Percentiles rank a stretch among this genome's conserved stretches.
phyloP scores from a whole-genome alignment of 2,113 vertebrate species.

The zebrafish (Danio rerio) region DNA sequence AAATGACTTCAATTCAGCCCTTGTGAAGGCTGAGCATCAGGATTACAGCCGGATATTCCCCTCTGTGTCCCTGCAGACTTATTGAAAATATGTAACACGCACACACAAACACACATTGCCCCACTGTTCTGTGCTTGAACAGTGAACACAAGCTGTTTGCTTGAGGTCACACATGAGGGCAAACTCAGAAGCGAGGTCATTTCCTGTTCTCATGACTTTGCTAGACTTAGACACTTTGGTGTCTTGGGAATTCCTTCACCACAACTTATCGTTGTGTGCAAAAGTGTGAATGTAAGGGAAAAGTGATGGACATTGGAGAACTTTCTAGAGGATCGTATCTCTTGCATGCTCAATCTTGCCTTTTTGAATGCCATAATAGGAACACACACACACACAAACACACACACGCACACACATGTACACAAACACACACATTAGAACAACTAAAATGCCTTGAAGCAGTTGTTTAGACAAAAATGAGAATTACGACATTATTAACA shows the following conservation, averaged over 20 bases:
- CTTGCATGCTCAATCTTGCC: constrained; percentile 30
- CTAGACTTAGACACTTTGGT: constrained; percentile 36
- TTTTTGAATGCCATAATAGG: neutral
- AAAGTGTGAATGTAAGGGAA: neutral
- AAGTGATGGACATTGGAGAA: constrained; percentile 10
- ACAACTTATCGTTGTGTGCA: constrained; percentile 25
- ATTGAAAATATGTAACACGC: constrained; percentile 26
- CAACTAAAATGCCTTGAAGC: neutral
- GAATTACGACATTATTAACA: neutral
- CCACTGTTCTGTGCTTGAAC: constrained; percentile 39
- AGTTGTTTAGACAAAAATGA: neutral
- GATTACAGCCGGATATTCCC: constrained; percentile 20
- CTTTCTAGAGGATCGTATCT: neutral
- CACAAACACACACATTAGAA: neutral
- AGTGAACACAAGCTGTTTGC: constrained; percentile 40
- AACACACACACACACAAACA: neutral
- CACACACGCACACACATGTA: neutral
- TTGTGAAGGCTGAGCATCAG: neutral
- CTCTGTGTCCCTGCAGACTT: constrained; percentile 16
- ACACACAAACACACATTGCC: constrained; percentile 25
- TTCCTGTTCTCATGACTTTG: constrained; percentile 61
- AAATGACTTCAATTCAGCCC: constrained; percentile 5
- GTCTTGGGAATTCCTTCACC: constrained; percentile 23
- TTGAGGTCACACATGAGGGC: constrained; percentile 44
- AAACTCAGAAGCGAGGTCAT: constrained; percentile 39